Base-by-base conservation (phyloP, 2,797 vertebrate species). In the Melanotaenia nigrans region DNA sequence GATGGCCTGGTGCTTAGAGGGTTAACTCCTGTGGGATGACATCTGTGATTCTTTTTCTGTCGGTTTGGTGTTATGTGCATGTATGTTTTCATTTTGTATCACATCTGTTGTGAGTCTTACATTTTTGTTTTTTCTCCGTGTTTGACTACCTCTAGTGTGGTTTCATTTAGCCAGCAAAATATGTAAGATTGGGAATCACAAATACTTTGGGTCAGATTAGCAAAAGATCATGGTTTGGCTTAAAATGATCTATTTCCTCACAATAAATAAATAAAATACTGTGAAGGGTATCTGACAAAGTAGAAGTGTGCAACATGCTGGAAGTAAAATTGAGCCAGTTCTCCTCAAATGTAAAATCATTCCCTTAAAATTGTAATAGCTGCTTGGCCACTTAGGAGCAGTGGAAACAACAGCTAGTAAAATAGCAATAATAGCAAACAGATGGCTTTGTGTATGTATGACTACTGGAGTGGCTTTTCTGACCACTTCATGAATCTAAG, bases 361-460 rank as follows among this genome's bases (percentile, higher is more conserved):
- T 22, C 20, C 6, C 10, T 22, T 49, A 49, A 49, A 42, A 20
- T n/a, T 11, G 47, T 22, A 49, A 49, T 49, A 49, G n/a, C 47
- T 49, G 47, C 20, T 9, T 42, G 40, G 40, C 40, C n/a, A 49
- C n/a, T 49, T 49, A 49, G 47, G 47, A 22, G 20, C 47, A n/a
- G n/a, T 49, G 47, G 47, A 22, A 49, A 49, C 47, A 49, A 49
- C 45, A 42, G 14, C 40, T 49, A 3, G n/a, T 49, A 49, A 49
- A 49, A 49, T 22, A 49, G 18, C 18, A 58, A 22, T 59, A 59
- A 59, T 59, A 3, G 33, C 20, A 59, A 59, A 59, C 56, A 59
- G 56, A 60, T 60, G 57, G n/a, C 32, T 16, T 35, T 58, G 33
- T 33, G 33, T 58, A 1, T 12, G 33, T 33, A 5, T n/a, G 12